Evolutionary conservation across 2,113 vertebrate species (phyloP), one percentile per base, ranked within the genome.

Genomic region (Campylomormyrus numenius): DNA sequence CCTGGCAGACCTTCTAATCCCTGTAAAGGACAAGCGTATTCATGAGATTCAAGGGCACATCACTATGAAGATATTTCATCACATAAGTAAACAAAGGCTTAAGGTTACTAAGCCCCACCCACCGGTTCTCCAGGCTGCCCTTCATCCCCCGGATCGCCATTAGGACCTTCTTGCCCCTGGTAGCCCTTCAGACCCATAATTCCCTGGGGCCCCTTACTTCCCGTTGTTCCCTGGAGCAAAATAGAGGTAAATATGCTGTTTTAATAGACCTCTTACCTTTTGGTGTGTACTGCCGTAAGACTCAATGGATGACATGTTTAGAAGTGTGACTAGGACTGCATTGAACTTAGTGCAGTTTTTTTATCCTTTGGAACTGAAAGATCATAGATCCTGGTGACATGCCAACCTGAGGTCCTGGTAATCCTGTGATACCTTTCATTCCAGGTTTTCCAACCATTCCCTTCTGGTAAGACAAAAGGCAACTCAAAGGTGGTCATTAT

Each of bases 121-220:
- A 97, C 97, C 96, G 95, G 93, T 62, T 19, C 92, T 74, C 97
- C 97, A 3, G 53, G 77, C 90, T 93, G 90, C 3, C 97, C 97
- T 91, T 93, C 93, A 52, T 46, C 52, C 88, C 97, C 97, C 0
- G 91, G 91, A 39, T 95, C 93, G 31, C 97, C 97, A 90, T 95
- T 96, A 5, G 56, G 21, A 4, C 97, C 97, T 0, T 1, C 89
- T 0, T 80, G 91, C 8, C 97, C 97, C 48, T 93, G 90, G 85
- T 94, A 91, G 45, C 97, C 97, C 93, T 95, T 94, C 0, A 77
- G 90, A 1, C 97, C 97, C 0, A 39, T 0, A 3, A 92, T 90
- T 10, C 97, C 97, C 52, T 39, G 91, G 24, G 93, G 92, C 45
- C 97, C 97, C 0, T 87, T 90, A 31, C 39, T 89, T 58, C 97